Evolutionary conservation across 1,140 invertebrate genomes (phyloP).

Genomic region (Drusus annulatus): DNA sequence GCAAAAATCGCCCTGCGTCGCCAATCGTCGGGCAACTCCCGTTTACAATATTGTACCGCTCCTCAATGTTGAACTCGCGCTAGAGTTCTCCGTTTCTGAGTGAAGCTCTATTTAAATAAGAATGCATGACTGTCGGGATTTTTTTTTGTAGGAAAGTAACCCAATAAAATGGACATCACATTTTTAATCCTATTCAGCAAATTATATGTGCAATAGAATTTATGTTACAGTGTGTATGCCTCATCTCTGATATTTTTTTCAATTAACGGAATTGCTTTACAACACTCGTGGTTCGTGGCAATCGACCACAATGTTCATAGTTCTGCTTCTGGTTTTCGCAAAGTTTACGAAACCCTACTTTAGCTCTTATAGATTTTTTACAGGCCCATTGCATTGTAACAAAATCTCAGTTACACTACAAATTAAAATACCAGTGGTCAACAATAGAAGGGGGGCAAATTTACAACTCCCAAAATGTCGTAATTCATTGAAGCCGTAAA

Average conservation of each 20-base stretch:
- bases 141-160: too few species aligned
- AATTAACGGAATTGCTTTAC: constrained; percentile 1
- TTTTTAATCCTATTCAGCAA: too few species aligned
- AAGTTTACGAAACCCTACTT: constrained; percentile 32
- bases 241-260: not conserved
- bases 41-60: too few species aligned
- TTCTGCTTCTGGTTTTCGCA: constrained; percentile 25
- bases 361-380: constrained; percentile 47
- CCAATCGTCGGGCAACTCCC: too few species aligned
- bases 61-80: too few species aligned
- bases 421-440: constrained; percentile 43
- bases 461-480: constrained; percentile 42
- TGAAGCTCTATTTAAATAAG: too few species aligned
- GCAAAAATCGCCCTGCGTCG: too few species aligned
- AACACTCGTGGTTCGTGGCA: not conserved
- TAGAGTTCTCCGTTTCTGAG: too few species aligned
- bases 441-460: constrained; percentile 32
- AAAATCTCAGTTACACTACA: constrained; percentile 44
- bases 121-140: too few species aligned
- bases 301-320: constrained; percentile 18
- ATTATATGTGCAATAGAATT: too few species aligned
- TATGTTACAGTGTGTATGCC: too few species aligned
- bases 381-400: constrained; percentile 12
- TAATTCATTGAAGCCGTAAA: constrained; percentile 50
- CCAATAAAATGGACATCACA: too few species aligned